Base-by-base conservation (phyloP, 2,888 invertebrate species). In the Plebejus anna region DNA sequence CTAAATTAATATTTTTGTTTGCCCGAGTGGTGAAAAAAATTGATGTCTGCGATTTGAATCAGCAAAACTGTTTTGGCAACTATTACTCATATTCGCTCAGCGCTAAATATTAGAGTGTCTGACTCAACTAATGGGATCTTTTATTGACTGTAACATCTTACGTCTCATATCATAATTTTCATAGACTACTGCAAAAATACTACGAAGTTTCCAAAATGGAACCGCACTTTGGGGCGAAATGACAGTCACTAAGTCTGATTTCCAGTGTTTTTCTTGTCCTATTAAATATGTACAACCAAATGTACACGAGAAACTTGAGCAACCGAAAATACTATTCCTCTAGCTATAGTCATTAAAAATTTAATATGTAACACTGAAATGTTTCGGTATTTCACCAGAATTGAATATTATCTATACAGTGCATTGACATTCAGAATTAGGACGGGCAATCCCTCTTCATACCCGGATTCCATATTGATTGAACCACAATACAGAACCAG, bases 391-490 rank as follows among this genome's bases (percentile, higher is more conserved):
- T 28, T 42, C 6, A 1, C 28, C 2, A 22, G 61, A 42, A 16
- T 61, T 66, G 47, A 47, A 36, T 70, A 28, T 47, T 75, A 70
- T 47, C 28, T n/a, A 76, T 71, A 71, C 59, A 72, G 76, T 42
- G 59, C 76, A 72, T 47, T 72, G 76, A 59, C 76, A 59, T 57
- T 42, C 59, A 57, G 61, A 76, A 76, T 76, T 42, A 47, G 76
- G 76, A 28, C 76, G 72, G 72, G 47, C 59, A 59, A 72, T 22
- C 72, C 72, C 71, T 28, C 57, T 16, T 38, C n/a, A 51, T 42
- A 11, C 47, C 47, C 59, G 61, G 51, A 57, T 71, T n/a, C 59
- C 72, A 28, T 72, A 76, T 76, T 66, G 36, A 66, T 76, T 72
- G 72, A 42, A 47, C 47, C 13, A 71, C 42, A 57, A 57, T 32